Conservation (phyloP, 2,113 vertebrate genomes). For the Sisor rabdophorus region DNA sequence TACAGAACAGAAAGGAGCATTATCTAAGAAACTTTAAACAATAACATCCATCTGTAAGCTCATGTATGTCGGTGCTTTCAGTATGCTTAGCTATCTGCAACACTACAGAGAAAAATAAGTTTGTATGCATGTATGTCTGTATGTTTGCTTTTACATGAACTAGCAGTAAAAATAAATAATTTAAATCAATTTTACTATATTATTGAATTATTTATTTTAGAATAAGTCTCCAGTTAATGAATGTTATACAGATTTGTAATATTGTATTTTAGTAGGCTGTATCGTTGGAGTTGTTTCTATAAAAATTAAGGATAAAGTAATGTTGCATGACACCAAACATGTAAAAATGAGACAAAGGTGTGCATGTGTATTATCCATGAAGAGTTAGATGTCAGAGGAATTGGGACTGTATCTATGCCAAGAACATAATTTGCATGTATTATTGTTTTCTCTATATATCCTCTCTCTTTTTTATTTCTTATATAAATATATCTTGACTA, state of each 20-base stretch:
- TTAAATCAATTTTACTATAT: not conserved
- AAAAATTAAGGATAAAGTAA: not conserved
- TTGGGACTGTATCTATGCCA: conserved; percentile 38
- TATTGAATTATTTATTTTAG: too few relatives aligned
- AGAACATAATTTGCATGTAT: conserved; percentile 62
- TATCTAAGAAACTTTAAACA: not conserved
- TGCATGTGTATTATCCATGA: conserved; percentile 40
- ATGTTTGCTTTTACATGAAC: too few relatives aligned
- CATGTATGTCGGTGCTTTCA: not conserved
- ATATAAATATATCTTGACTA: not conserved
- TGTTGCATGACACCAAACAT: not conserved
- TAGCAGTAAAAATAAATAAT: not conserved
- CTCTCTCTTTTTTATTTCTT: not conserved
- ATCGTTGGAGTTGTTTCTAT: too few relatives aligned
- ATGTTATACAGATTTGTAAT: too few relatives aligned
- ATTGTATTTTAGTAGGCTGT: too few relatives aligned
- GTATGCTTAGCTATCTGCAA: not conserved
- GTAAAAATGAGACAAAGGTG: not conserved
- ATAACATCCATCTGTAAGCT: not conserved
- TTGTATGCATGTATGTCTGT: too few relatives aligned
- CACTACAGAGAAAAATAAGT: not conserved
- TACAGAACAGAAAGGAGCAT: not conserved
- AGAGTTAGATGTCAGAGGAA: conserved; percentile 52
- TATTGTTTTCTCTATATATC: conserved; percentile 53
- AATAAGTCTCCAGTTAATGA: too few relatives aligned